Conservation (phyloP, 2,888 invertebrate genomes). For the Andrena bucephala region DNA sequence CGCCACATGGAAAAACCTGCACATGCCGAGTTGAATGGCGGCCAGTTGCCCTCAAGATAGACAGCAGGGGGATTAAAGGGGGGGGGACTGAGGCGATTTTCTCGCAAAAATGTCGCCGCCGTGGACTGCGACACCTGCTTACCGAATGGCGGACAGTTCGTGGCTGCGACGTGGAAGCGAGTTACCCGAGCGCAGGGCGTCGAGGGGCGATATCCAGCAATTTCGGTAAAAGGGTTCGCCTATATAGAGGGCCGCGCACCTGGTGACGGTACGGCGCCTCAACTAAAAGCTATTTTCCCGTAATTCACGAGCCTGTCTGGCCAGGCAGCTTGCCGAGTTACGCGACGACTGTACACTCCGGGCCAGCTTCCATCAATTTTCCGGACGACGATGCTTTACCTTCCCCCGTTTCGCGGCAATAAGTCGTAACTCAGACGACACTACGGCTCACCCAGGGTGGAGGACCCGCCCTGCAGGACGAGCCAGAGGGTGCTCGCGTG, state of each 20-base stretch:
- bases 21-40: not conserved
- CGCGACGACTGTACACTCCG: slow-evolving; percentile 57
- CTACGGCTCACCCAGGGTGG: slow-evolving; percentile 1
- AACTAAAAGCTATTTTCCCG: slow-evolving; percentile 81
- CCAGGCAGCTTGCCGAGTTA: slow-evolving; percentile 46
- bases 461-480: not conserved
- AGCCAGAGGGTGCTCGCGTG: slow-evolving; percentile 11
- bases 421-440: slow-evolving; percentile 57
- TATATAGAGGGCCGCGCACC: slow-evolving; percentile 78
- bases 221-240: slow-evolving; percentile 84
- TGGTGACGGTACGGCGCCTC: slow-evolving; percentile 78
- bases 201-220: slow-evolving; percentile 77
- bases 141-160: slow-evolving; percentile 27
- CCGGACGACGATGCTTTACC: slow-evolving; percentile 45
- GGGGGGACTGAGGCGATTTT: slow-evolving; percentile 58
- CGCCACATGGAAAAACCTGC: not conserved
- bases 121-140: slow-evolving; percentile 68
- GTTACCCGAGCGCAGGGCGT: slow-evolving; percentile 21
- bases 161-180: not conserved
- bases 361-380: slow-evolving; percentile 69
- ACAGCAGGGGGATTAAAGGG: too few relatives aligned
- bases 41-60: not conserved
- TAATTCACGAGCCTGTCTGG: slow-evolving; percentile 75
- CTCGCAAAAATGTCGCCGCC: slow-evolving; percentile 64
- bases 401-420: slow-evolving; percentile 34